A percentile compares a stretch with the other conserved stretches of the same genome.
These are phyloP conservation scores for Hyphantria cunea DNA, from an alignment of 1,140 invertebrate species.

Conservation along the genomic window DNA sequence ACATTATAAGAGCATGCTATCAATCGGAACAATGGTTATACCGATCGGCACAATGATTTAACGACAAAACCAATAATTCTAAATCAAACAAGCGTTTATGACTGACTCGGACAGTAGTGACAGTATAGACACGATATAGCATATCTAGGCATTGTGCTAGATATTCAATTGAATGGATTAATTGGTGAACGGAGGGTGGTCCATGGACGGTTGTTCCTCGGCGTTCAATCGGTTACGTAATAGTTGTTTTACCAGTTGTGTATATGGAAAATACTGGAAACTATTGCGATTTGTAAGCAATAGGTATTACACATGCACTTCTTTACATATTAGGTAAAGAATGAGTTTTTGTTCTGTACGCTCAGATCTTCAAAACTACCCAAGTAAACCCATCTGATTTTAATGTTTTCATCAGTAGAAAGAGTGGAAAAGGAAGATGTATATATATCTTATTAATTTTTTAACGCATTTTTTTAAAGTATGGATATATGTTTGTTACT, in stretches of 20 bases:
- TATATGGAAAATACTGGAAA: constrained; percentile 8
- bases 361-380: too few relatives aligned
- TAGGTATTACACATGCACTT: background rate
- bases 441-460: too few relatives aligned
- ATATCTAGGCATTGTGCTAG: constrained; percentile 37
- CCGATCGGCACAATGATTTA: constrained; percentile 19
- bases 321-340: too few relatives aligned
- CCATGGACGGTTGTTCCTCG: constrained; percentile 5
- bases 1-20: background rate
- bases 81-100: constrained; percentile 28
- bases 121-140: too few relatives aligned
- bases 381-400: too few relatives aligned
- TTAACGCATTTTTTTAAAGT: too few relatives aligned
- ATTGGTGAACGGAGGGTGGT: constrained; percentile 47
- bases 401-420: too few relatives aligned
- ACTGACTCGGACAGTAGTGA: constrained; percentile 3
- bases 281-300: constrained; percentile 9
- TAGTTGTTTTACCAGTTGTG: constrained; percentile 15
- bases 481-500: too few relatives aligned
- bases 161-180: constrained; percentile 65
- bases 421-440: too few relatives aligned
- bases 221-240: constrained; percentile 24
- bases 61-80: constrained; percentile 25
- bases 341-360: too few relatives aligned
- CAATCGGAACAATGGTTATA: too few relatives aligned